phyloP scores from a whole-genome alignment of 1,140 invertebrate species.

The Drosophila prosaltans region DNA sequence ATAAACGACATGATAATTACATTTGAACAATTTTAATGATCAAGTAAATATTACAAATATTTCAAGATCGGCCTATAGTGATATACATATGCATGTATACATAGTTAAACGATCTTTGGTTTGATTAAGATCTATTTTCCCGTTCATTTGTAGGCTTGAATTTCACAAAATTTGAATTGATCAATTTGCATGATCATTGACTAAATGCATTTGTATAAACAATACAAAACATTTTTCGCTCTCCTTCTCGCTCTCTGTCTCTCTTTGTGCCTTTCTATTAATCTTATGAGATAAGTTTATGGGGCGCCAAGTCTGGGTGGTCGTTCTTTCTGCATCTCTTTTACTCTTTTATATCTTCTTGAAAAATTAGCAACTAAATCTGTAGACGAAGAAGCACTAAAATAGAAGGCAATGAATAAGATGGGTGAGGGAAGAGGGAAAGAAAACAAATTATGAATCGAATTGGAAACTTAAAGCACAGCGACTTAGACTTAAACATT shows the following conservation, averaged over 20 bases:
- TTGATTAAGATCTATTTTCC: no score
- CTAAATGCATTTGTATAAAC: constrained; percentile 1
- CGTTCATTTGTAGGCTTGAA: neutral
- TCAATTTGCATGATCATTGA: neutral
- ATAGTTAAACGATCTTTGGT: no score
- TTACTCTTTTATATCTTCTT: neutral
- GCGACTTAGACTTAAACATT: constrained; percentile 67
- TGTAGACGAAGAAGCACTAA: neutral
- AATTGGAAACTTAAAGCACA: constrained; percentile 14
- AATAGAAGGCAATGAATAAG: neutral
- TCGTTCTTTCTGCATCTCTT: neutral
- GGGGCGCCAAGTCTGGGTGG: constrained; percentile 7
- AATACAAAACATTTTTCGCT: neutral
- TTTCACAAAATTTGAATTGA: neutral
- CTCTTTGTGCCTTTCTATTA: neutral
- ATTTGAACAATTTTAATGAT: no score
- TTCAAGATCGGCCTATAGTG: no score
- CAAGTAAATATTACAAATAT: no score
- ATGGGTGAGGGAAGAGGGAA: neutral
- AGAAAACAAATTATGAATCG: constrained; percentile 19
- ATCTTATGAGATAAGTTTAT: neutral
- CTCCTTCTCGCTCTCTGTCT: neutral
- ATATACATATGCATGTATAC: no score
- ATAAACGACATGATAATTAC: no score
- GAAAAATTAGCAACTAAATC: constrained; percentile 13